phyloP scores from a whole-genome alignment of 2,888 invertebrate genomes.

The Troides helena region DNA sequence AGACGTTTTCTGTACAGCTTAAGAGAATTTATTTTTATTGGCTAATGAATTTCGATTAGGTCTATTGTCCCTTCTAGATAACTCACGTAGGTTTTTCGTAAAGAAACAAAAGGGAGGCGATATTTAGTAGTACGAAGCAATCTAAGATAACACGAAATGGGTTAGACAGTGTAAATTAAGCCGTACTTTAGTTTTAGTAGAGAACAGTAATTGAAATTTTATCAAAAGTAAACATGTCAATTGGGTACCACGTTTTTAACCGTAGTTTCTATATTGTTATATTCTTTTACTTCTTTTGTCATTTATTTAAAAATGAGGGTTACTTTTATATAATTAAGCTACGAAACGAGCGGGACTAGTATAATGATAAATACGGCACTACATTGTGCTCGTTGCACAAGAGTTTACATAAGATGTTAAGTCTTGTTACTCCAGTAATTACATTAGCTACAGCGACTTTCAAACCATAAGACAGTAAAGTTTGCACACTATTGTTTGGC shows the following conservation, averaged over 20 bases:
- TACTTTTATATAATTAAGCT: too few relatives aligned
- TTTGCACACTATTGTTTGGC: too few relatives aligned
- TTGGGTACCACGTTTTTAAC: neutral
- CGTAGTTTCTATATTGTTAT: too few relatives aligned
- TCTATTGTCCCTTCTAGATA: conserved; percentile 17
- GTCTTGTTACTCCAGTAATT: too few relatives aligned
- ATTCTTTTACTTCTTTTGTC: too few relatives aligned
- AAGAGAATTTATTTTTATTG: conserved; percentile 24
- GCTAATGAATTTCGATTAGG: conserved; percentile 22
- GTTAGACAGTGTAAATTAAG: conserved; percentile 20
- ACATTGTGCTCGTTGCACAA: too few relatives aligned
- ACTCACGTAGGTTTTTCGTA: conserved; percentile 21
- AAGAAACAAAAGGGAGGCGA: conserved; percentile 9
- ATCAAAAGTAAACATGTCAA: neutral
- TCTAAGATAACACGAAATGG: conserved; percentile 13
- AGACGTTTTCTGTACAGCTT: neutral
- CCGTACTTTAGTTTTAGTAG: conserved; percentile 14
- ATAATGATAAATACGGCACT: too few relatives aligned
- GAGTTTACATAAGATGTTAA: too few relatives aligned
- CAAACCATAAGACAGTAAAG: too few relatives aligned
- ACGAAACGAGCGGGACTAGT: too few relatives aligned
- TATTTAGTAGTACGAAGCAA: conserved; percentile 7
- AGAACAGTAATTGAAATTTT: neutral
- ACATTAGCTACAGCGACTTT: too few relatives aligned
- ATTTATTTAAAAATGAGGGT: too few relatives aligned